Conservation (phyloP, 2,888 invertebrate genomes). For the Eristalis pertinax region DNA sequence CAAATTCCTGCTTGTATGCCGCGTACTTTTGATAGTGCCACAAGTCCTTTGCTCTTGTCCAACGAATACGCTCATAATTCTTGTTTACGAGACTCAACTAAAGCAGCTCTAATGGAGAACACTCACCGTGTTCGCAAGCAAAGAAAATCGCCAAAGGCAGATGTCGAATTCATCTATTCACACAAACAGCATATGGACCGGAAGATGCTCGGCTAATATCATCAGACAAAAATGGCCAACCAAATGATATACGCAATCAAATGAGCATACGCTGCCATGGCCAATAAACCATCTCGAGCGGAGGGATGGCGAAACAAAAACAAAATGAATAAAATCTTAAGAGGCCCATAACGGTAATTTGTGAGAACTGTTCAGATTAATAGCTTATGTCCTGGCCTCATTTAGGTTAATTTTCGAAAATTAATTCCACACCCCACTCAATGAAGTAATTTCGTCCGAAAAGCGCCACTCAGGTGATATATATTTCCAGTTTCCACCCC, state of each 20-base stretch:
- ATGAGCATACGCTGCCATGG: background rate
- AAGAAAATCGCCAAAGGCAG: too few species aligned
- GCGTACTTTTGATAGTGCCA: too few species aligned
- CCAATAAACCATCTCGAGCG: background rate
- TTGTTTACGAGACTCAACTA: too few species aligned
- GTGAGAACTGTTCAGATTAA: conserved; percentile 67
- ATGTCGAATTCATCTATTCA: too few species aligned
- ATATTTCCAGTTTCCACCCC: conserved; percentile 23
- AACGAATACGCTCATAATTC: too few species aligned
- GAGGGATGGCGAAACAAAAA: conserved; percentile 1
- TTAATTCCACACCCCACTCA: conserved; percentile 61
- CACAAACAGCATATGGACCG: too few species aligned
- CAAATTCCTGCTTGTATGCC: too few species aligned
- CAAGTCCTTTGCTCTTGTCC: too few species aligned
- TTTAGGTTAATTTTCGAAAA: conserved; percentile 70
- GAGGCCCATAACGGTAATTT: conserved; percentile 56
- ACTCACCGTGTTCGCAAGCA: too few species aligned
- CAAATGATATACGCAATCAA: conserved; percentile 13
- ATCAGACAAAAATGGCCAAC: conserved; percentile 3
- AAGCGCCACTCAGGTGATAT: conserved; percentile 56
- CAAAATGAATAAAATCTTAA: conserved; percentile 7
- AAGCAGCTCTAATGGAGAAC: too few species aligned
- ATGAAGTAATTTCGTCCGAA: conserved; percentile 63
- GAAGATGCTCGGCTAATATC: too few species aligned
- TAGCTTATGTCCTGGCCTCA: conserved; percentile 68